Evolutionary conservation across 2,888 invertebrate species (phyloP).

Genomic region (Drosophila dives): DNA sequence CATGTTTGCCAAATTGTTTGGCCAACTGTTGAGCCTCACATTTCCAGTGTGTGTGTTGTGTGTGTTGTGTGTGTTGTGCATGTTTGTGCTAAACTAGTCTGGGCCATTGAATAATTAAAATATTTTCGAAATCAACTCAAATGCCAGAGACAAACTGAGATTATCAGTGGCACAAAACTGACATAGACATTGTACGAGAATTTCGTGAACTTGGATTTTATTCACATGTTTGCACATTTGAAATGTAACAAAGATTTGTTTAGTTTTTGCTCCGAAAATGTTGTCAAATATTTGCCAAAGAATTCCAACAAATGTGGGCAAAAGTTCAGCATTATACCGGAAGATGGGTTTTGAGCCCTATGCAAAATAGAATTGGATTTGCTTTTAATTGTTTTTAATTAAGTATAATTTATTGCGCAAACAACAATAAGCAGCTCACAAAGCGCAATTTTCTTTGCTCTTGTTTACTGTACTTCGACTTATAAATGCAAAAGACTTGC

Average conservation of each 20-base stretch:
- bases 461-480: constrained; percentile 23
- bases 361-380: constrained; percentile 70
- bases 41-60: constrained; percentile 34
- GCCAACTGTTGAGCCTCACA: constrained; percentile 63
- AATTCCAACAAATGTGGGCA: constrained; percentile 29
- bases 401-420: constrained; percentile 79
- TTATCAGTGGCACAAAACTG: constrained; percentile 41
- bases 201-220: not conserved
- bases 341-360: constrained; percentile 26
- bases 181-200: not conserved
- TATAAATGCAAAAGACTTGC: constrained; percentile 25
- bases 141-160: constrained; percentile 56
- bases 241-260: constrained; percentile 73
- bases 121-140: constrained; percentile 62
- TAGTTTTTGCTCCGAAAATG: constrained; percentile 60
- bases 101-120: constrained; percentile 64
- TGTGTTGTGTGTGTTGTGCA: constrained; percentile 1
- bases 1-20: constrained; percentile 64
- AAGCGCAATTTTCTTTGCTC: constrained; percentile 20
- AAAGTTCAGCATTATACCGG: constrained; percentile 1
- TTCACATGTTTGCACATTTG: constrained; percentile 70
- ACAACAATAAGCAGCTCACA: constrained; percentile 62
- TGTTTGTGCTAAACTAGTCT: constrained; percentile 17
- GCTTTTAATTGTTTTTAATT: constrained; percentile 83
- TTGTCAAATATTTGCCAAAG: constrained; percentile 71